These are phyloP conservation scores for Calonectris borealis DNA, from an alignment of 2,113 vertebrate genomes.

Conservation along the genomic window DNA sequence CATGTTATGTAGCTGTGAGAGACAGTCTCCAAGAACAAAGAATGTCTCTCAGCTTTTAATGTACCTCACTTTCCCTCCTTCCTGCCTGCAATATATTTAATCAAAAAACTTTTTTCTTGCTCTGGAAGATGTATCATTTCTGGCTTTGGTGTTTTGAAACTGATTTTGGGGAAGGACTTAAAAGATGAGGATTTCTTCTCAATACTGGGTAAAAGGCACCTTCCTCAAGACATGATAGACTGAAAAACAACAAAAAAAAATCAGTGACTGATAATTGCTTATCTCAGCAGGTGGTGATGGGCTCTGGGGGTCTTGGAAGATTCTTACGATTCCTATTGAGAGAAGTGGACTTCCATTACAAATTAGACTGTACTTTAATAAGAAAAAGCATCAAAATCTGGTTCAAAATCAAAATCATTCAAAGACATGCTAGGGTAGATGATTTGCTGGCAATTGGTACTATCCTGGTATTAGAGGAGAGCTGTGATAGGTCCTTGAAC, in stretches of 20 bases:
- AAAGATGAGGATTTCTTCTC: neutral
- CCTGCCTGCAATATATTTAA: neutral
- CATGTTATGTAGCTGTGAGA: neutral
- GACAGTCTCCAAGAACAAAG: neutral
- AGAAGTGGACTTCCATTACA: neutral
- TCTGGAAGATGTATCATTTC: neutral
- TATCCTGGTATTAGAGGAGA: neutral
- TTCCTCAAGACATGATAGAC: neutral
- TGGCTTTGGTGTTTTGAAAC: neutral
- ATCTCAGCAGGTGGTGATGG: neutral
- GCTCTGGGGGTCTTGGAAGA: neutral
- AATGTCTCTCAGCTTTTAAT: neutral
- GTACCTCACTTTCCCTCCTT: neutral
- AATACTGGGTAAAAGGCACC: neutral
- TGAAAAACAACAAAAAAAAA: neutral
- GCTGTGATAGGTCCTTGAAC: neutral
- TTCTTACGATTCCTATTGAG: accelerated
- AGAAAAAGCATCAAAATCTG: neutral
- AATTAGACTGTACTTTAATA: neutral
- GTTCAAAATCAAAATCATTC: neutral
- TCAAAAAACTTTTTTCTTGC: neutral
- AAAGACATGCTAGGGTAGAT: neutral
- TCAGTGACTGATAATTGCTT: neutral
- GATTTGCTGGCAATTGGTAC: neutral
- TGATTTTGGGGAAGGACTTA: neutral